phyloP scores from a whole-genome alignment of 1,140 invertebrate species.

The Geopemphigus sp. region DNA sequence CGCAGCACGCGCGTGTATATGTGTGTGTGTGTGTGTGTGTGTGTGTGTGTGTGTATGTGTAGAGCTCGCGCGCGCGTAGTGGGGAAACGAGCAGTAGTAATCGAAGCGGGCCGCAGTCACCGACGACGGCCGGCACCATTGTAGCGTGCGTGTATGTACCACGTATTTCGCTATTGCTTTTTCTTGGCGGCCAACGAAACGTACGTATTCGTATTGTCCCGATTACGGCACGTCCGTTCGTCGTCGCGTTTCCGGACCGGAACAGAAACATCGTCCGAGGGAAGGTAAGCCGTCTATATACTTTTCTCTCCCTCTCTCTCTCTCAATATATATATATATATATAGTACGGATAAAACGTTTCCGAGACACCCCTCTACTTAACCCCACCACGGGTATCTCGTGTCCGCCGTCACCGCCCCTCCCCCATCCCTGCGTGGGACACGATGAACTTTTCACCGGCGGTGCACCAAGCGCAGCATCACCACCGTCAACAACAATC shows the following conservation, averaged over 20 bases:
- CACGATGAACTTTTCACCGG: constrained; percentile 19
- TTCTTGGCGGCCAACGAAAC: background rate
- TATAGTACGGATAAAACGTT: no score
- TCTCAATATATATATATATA: no score
- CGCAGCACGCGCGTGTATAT: background rate
- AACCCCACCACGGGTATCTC: no score
- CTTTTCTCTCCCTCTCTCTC: no score
- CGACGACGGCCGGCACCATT: constrained; percentile 41
- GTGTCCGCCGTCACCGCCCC: background rate
- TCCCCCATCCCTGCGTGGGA: background rate
- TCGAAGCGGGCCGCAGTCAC: constrained; percentile 35
- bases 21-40: background rate
- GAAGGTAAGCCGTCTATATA: background rate
- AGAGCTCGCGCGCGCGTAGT: constrained; percentile 15
- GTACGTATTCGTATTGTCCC: background rate
- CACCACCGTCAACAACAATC: constrained; percentile 9
- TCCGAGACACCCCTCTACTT: no score
- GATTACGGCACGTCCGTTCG: background rate
- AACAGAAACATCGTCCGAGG: constrained; percentile 3
- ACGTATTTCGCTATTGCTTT: background rate
- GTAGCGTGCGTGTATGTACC: background rate
- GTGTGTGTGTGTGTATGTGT: background rate
- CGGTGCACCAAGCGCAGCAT: constrained; percentile 6
- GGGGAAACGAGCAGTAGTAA: constrained; percentile 19
- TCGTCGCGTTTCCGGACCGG: background rate